These are phyloP conservation scores for Tauraco erythrolophus DNA, from an alignment of 2,113 vertebrate genomes.

Conservation along the genomic window DNA sequence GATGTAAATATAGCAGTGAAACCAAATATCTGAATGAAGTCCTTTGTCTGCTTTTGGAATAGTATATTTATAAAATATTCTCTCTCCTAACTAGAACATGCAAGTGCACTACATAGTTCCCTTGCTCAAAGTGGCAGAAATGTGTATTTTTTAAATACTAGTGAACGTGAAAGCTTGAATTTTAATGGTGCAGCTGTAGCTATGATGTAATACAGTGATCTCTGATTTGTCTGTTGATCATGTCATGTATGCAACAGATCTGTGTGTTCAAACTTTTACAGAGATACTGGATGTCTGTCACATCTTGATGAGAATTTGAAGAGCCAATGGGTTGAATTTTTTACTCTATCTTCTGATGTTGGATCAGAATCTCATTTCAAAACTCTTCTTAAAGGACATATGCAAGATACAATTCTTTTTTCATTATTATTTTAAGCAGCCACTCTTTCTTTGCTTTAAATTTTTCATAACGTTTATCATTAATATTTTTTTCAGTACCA, in stretches of 20 bases:
- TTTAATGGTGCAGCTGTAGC: neutral
- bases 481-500: neutral
- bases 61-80: neutral
- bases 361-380: neutral
- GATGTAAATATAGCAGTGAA: neutral
- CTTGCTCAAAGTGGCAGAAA: neutral
- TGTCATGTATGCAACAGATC: neutral
- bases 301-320: neutral
- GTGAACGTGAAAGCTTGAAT: neutral
- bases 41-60: neutral
- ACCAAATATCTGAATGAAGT: neutral
- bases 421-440: neutral
- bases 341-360: neutral
- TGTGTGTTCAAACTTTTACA: neutral
- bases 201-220: neutral
- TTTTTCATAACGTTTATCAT: neutral
- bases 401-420: neutral
- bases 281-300: neutral
- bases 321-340: neutral
- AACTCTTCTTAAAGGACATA: neutral
- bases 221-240: neutral
- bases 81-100: rapidly evolving
- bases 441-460: neutral
- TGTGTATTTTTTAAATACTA: neutral
- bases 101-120: neutral